phyloP scores from a whole-genome alignment of 1,140 invertebrate species.

The Archegozetes longisetosus region DNA sequence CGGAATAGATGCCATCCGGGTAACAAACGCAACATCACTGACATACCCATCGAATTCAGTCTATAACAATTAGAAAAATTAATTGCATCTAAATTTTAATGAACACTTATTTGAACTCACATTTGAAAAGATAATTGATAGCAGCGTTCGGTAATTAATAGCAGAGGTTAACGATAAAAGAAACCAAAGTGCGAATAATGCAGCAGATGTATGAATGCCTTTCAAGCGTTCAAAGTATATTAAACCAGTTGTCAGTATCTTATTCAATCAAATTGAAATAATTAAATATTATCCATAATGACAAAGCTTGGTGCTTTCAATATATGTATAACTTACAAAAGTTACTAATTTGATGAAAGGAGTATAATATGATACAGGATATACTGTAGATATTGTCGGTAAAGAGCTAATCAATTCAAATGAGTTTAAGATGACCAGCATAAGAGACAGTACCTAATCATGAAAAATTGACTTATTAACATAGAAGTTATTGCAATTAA shows the following conservation, averaged over 20 bases:
- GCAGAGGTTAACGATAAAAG: background rate
- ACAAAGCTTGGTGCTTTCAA: too few species aligned
- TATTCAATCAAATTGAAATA: background rate
- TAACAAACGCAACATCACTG: background rate
- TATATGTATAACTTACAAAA: slow-evolving; percentile 3
- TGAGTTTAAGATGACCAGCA: background rate
- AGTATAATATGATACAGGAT: slow-evolving; percentile 9
- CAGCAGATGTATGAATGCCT: slow-evolving; percentile 10
- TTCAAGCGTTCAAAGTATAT: slow-evolving; percentile 5
- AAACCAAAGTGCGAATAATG: slow-evolving; percentile 10
- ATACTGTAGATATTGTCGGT: background rate
- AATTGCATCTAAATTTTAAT: background rate
- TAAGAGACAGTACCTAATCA: background rate
- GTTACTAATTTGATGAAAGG: slow-evolving; percentile 12
- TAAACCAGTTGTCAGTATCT: background rate
- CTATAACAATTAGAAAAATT: background rate
- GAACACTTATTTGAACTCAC: background rate
- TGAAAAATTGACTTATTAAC: background rate
- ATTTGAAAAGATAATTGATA: background rate
- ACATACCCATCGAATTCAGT: background rate
- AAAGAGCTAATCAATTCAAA: background rate
- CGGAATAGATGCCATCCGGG: background rate
- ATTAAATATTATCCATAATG: background rate
- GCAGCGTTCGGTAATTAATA: slow-evolving; percentile 4
- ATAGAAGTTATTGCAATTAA: background rate